Evolutionary conservation across 2,113 vertebrate species (phyloP).

Genomic region (Gobius niger): DNA sequence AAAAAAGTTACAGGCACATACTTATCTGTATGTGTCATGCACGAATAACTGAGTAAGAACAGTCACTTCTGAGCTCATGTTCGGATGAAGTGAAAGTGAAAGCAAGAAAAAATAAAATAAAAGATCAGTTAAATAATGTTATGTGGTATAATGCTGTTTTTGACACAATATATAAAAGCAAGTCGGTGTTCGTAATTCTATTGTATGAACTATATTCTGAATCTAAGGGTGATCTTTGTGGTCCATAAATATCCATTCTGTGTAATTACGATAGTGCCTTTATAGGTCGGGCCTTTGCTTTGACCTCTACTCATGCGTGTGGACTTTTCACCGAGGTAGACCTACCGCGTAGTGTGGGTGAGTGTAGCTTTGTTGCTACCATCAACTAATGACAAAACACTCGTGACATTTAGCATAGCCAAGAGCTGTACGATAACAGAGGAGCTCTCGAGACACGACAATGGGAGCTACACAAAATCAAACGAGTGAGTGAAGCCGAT

Average conservation of each 20-base stretch:
- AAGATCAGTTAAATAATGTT: too few relatives aligned
- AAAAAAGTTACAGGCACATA: too few relatives aligned
- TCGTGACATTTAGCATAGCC: neutral
- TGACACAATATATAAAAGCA: too few relatives aligned
- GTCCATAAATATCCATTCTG: too few relatives aligned
- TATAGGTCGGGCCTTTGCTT: too few relatives aligned
- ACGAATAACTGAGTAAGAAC: neutral
- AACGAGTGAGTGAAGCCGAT: neutral
- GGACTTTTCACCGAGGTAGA: neutral
- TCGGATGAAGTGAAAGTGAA: neutral
- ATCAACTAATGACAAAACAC: neutral
- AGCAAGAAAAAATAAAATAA: neutral
- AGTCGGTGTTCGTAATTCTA: too few relatives aligned
- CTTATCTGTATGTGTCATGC: neutral
- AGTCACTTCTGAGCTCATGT: neutral
- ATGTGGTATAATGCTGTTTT: too few relatives aligned
- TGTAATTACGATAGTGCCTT: too few relatives aligned
- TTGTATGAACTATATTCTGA: too few relatives aligned
- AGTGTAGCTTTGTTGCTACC: neutral
- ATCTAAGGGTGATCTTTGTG: too few relatives aligned
- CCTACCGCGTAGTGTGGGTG: neutral
- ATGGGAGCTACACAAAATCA: neutral
- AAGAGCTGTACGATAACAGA: neutral
- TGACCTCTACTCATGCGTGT: slow-evolving; percentile 3
- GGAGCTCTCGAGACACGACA: neutral